Conservation (phyloP, 2,113 vertebrate species). For the Burhinus oedicnemus region DNA sequence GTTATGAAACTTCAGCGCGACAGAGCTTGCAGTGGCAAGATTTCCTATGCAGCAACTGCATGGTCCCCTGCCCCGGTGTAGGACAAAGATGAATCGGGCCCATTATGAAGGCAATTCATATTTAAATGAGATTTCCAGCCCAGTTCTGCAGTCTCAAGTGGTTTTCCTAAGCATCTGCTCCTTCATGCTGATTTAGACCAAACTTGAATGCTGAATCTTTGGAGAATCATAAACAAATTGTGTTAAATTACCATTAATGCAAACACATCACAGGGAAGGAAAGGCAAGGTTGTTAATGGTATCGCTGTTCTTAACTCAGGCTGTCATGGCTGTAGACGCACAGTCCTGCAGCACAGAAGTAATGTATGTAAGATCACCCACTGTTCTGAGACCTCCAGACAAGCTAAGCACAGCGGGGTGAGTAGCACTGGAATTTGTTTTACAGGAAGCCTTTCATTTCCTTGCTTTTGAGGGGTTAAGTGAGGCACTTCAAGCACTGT, state of each 20-base stretch:
- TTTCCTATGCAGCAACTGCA: not conserved
- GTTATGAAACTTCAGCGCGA: not conserved
- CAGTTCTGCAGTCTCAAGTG: conserved; percentile 33
- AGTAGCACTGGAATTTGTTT: conserved; percentile 68
- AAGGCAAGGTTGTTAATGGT: not conserved
- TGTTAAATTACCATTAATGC: conserved; percentile 43
- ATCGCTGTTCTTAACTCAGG: not conserved
- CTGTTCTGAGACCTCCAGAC: conserved; percentile 66
- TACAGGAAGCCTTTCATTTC: conserved; percentile 76
- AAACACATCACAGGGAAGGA: conserved; percentile 7
- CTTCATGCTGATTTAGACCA: conserved; percentile 54
- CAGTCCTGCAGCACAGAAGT: conserved; percentile 35
- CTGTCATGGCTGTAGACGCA: not conserved
- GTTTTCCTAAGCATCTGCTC: conserved; percentile 57
- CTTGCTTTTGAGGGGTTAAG: conserved; percentile 73
- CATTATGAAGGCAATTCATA: conserved; percentile 52
- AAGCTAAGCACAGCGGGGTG: conserved; percentile 58
- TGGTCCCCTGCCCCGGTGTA: not conserved
- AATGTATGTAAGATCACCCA: conserved; percentile 60
- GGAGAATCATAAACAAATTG: conserved; percentile 67
- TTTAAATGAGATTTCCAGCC: conserved; percentile 49
- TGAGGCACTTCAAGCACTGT: conserved; percentile 63
- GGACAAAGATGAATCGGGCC: conserved; percentile 33
- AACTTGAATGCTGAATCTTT: conserved; percentile 38
- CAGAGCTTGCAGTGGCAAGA: not conserved